These are phyloP conservation scores for Cryptotermes secundus DNA, from an alignment of 1,140 invertebrate genomes.

Conservation along the genomic window DNA sequence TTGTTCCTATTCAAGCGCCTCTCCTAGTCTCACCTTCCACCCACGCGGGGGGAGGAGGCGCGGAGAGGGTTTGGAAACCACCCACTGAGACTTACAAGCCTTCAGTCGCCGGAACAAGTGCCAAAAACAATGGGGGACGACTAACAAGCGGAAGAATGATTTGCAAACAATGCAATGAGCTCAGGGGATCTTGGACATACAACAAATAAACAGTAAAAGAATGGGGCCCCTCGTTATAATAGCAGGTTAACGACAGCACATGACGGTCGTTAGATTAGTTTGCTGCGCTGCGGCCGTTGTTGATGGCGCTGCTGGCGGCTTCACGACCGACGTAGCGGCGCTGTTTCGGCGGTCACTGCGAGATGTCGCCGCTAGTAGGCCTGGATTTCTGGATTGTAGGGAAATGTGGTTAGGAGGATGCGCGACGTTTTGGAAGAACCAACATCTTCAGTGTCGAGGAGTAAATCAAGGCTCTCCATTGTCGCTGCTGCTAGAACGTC, in stretches of 20 bases:
- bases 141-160: conserved; percentile 3
- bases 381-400: too few relatives aligned
- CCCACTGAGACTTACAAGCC: conserved; percentile 13
- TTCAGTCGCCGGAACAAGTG: neutral
- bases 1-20: conserved; percentile 12
- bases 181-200: conserved; percentile 5
- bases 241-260: conserved; percentile 3
- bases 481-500: too few relatives aligned
- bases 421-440: too few relatives aligned
- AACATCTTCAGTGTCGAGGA: too few relatives aligned
- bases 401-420: too few relatives aligned
- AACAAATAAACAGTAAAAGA: conserved; percentile 2
- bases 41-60: neutral
- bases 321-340: neutral
- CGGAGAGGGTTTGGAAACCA: neutral
- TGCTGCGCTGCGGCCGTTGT: neutral
- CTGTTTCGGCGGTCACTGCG: neutral
- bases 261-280: neutral
- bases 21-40: conserved; percentile 12
- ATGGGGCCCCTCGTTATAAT: conserved; percentile 11
- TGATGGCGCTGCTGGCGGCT: neutral
- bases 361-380: neutral
- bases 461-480: too few relatives aligned
- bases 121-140: conserved; percentile 4
- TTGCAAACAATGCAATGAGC: conserved; percentile 9